A percentile compares a stretch with the other conserved stretches of the same genome.
Evolutionary conservation across 2,113 vertebrate genomes (phyloP).

Genomic region (Nibea albiflora): DNA sequence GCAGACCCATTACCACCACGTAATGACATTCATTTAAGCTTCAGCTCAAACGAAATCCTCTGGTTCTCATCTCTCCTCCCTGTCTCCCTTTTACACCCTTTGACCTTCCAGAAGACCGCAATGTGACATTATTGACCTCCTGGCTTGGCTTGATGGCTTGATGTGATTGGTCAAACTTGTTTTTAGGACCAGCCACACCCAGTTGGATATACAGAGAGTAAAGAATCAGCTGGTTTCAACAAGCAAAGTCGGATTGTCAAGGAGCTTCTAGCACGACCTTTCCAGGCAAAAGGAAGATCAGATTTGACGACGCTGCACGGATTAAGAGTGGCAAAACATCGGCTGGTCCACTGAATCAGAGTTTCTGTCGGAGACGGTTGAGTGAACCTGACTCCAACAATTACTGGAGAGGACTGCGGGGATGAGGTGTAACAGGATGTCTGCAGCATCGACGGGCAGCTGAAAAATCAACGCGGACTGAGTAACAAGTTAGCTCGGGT

Average conservation of each 20-base stretch:
- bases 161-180: too few relatives aligned
- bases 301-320: not conserved
- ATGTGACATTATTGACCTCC: not conserved
- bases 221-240: too few relatives aligned
- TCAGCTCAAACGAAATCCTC: slow-evolving; percentile 32
- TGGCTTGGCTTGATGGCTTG: too few relatives aligned
- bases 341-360: slow-evolving; percentile 49
- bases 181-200: not conserved
- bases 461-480: slow-evolving; percentile 9
- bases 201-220: not conserved
- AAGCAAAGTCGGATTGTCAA: not conserved
- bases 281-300: slow-evolving; percentile 2
- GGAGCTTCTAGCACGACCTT: not conserved
- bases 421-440: slow-evolving; percentile 26
- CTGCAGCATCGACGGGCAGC: too few relatives aligned
- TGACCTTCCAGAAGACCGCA: slow-evolving; percentile 9
- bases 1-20: slow-evolving; percentile 50
- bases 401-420: slow-evolving; percentile 9
- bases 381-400: slow-evolving; percentile 39
- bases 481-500: not conserved
- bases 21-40: slow-evolving; percentile 59
- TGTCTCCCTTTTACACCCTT: too few relatives aligned
- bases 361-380: slow-evolving; percentile 32
- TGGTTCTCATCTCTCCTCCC: not conserved
- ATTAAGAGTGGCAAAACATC: slow-evolving; percentile 46